phyloP scores from a whole-genome alignment of 2,888 invertebrate genomes.

The Rhodophaea formosa region DNA sequence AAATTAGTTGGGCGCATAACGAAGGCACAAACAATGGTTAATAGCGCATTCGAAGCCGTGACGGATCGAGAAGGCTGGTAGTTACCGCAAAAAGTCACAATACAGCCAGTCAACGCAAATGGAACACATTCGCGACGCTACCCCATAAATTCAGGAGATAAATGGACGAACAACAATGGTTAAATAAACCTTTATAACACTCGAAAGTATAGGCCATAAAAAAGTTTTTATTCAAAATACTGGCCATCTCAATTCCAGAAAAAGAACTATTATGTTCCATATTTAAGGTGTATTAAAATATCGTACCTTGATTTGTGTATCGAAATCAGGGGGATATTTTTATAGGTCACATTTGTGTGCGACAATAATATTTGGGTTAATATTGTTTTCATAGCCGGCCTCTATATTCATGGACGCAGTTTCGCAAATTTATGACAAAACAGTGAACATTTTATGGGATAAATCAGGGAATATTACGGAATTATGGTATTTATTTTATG shows the following conservation, averaged over 20 bases:
- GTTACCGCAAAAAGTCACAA: conserved; percentile 46
- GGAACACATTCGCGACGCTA: conserved; percentile 69
- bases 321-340: conserved; percentile 31
- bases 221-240: conserved; percentile 37
- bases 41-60: conserved; percentile 54
- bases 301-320: conserved; percentile 21
- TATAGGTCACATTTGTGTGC: conserved; percentile 39
- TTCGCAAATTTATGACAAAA: conserved; percentile 37
- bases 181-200: conserved; percentile 75
- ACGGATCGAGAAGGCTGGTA: conserved; percentile 58
- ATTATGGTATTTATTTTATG: conserved; percentile 15
- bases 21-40: conserved; percentile 65
- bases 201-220: conserved; percentile 69
- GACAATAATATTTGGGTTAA: conserved; percentile 44
- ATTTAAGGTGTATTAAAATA: conserved; percentile 54
- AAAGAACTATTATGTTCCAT: conserved; percentile 25
- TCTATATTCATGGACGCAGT: conserved; percentile 28
- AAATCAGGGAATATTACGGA: conserved; percentile 16
- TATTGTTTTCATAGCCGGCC: conserved; percentile 37
- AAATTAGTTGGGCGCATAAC: conserved; percentile 65
- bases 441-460: conserved; percentile 23
- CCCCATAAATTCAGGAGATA: conserved; percentile 78
- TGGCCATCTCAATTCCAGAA: conserved; percentile 1
- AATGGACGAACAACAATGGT: conserved; percentile 75
- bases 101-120: conserved; percentile 53